Evolutionary conservation across 2,797 vertebrate species (phyloP).

Genomic region (Pachyuromys duprasi): DNA sequence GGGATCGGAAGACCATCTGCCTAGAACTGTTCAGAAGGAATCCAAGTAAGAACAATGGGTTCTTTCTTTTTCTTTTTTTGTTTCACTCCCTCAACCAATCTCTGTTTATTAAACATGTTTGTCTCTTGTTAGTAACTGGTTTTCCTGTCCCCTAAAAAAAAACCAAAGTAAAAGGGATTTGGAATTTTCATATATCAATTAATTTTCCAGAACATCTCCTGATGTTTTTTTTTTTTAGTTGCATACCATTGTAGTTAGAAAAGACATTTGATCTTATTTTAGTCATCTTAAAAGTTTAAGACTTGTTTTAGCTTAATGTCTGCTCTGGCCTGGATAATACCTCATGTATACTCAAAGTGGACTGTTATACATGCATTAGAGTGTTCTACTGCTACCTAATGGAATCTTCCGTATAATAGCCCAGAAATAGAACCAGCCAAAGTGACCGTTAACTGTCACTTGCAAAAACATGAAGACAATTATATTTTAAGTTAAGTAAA

Average conservation of each 20-base stretch:
- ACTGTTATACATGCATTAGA: background rate
- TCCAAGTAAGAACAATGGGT: background rate
- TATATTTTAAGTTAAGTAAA: background rate
- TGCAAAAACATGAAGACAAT: background rate
- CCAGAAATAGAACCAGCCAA: background rate
- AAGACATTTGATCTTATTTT: background rate
- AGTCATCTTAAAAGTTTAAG: background rate
- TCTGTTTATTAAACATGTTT: background rate
- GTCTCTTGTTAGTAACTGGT: background rate
- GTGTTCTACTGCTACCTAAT: background rate
- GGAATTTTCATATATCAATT: background rate
- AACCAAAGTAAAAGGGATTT: background rate
- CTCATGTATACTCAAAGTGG: background rate
- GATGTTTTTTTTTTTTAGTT: background rate
- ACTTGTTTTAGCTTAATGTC: background rate
- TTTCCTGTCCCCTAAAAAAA: background rate
- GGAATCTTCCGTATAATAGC: background rate
- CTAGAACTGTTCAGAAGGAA: background rate
- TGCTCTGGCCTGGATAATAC: background rate
- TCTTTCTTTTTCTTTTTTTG: background rate
- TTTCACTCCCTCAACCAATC: background rate
- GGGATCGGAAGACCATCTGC: background rate
- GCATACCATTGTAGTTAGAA: background rate
- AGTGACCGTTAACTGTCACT: background rate
- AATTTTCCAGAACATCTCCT: background rate